These are phyloP conservation scores for Oncorhynchus masou DNA, from an alignment of 2,113 vertebrate species.

Conservation along the genomic window DNA sequence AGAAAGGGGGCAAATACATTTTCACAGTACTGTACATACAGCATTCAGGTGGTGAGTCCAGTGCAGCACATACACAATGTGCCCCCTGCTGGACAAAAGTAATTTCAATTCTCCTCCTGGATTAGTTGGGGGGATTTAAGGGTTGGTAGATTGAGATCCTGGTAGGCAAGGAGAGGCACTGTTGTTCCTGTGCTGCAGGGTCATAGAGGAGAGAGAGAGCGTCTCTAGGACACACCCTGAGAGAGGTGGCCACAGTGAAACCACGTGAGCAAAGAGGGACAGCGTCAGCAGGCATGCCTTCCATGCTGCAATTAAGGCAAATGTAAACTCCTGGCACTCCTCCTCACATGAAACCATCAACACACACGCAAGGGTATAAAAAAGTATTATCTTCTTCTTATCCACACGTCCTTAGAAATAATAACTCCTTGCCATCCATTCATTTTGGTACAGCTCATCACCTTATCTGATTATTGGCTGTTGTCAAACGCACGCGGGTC, in stretches of 20 bases:
- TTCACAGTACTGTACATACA: neutral
- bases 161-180: slow-evolving; percentile 43
- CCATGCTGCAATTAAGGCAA: slow-evolving; percentile 65
- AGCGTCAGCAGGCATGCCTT: slow-evolving; percentile 12
- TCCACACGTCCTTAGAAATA: slow-evolving; percentile 26
- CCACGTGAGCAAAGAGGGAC: slow-evolving; percentile 25
- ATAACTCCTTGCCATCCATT: neutral
- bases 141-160: slow-evolving; percentile 6
- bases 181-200: slow-evolving; percentile 33
- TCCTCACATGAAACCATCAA: slow-evolving; percentile 32
- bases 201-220: slow-evolving; percentile 4
- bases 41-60: neutral
- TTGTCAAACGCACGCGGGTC: too few species aligned
- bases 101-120: neutral
- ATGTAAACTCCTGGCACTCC: slow-evolving; percentile 41
- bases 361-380: slow-evolving; percentile 36
- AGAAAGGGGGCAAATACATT: too few species aligned
- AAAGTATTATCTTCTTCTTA: slow-evolving; percentile 16
- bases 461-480: too few species aligned
- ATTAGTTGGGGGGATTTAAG: neutral
- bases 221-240: slow-evolving; percentile 28
- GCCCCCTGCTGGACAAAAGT: slow-evolving; percentile 16
- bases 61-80: slow-evolving; percentile 10
- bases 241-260: slow-evolving; percentile 43
- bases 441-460: too few species aligned